Conservation (phyloP, 64 coral and sea anemone genomes). For the Actinia equina region DNA sequence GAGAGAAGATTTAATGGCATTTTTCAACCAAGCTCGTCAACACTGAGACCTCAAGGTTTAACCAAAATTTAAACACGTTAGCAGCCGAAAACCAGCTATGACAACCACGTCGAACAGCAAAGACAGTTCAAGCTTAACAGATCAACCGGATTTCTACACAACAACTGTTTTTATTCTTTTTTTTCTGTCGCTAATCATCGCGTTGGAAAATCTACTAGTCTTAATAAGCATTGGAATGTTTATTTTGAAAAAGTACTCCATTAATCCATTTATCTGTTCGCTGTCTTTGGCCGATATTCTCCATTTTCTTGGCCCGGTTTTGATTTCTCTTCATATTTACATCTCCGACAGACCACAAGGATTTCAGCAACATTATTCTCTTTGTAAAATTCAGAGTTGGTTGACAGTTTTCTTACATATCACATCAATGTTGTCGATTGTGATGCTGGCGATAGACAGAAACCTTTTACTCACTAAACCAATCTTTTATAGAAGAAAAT, state of each 20-base stretch:
- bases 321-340: slow-evolving; percentile 20
- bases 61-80: too few relatives aligned
- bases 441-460: slow-evolving; percentile 33
- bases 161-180: not conserved
- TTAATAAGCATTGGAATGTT: not conserved
- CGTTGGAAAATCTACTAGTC: not conserved
- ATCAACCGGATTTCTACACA: not conserved
- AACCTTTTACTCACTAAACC: not conserved
- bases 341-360: not conserved
- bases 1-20: not conserved
- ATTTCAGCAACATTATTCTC: slow-evolving; percentile 4
- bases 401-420: slow-evolving; percentile 24
- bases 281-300: slow-evolving; percentile 45
- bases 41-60: too few relatives aligned
- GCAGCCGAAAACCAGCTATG: too few relatives aligned
- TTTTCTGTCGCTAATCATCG: not conserved
- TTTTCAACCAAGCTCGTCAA: not conserved
- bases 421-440: slow-evolving; percentile 8
- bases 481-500: slow-evolving; percentile 23
- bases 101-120: not conserved
- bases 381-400: slow-evolving; percentile 50
- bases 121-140: not conserved
- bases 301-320: slow-evolving; percentile 32
- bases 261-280: slow-evolving; percentile 3
- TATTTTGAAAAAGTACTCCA: not conserved